Evolutionary conservation across 1,140 invertebrate genomes (phyloP), one percentile per base, ranked within the genome.

Genomic region (Dreissena rostriformis): DNA sequence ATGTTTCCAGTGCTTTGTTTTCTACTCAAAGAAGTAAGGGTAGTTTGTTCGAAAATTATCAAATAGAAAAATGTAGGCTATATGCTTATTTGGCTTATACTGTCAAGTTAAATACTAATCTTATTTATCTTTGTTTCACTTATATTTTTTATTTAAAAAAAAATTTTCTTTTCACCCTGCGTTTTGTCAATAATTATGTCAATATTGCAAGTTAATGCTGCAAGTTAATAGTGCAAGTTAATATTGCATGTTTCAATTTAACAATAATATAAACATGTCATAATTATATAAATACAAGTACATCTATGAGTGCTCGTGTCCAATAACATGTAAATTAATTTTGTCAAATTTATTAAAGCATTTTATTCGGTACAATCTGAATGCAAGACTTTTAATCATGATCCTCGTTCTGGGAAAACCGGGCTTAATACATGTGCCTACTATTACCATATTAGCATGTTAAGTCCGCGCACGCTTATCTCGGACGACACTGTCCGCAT

Each of bases 1-100:
- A 26, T 74, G 15, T 82, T 82, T 74, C 80, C 80, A 6, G n/a
- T 75, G 12, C 24, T 75, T 53, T 82, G 80, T 68, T 75, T 82
- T 28, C 67, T 52, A 8, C 49, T 82, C 8, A 74, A 68, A 22
- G 80, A 82, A 29, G 49, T 82, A 22, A 65, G 72, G 11, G 61
- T 55, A 19, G 75, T 82, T 10, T 82, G 75, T 28, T 29, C 28
- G 53, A 82, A 82, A n/a, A 61, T 61, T 5, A 61, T 61, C 57
- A 61, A 24, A 61, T 61, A 24, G 22, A n/a, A 61, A 61, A n/a
- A 19, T 19, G 22, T n/a, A 61, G 17, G 57, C 17, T n/a, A n/a
- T 24, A n/a, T n/a, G 22, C 53, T 14, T 57, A 14, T 57, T 12
- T 19, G 19, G 12, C 19, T 14, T 19, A 57, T 12, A 57, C 12